Evolutionary conservation across 2,888 invertebrate genomes (phyloP).

Genomic region (Limnephilus lunatus): DNA sequence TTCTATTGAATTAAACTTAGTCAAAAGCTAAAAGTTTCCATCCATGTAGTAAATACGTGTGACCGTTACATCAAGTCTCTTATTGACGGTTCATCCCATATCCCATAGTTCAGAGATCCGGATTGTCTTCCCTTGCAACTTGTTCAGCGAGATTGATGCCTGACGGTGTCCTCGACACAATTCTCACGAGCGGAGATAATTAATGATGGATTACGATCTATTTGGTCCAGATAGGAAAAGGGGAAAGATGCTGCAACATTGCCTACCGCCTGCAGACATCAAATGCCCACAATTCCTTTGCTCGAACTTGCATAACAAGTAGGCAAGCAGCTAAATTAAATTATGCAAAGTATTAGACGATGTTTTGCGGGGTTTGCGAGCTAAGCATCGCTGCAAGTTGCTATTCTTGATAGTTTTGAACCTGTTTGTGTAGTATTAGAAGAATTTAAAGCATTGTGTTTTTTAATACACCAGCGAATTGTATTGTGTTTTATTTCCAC

Average conservation of each 20-base stretch:
- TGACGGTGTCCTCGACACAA: slow-evolving; percentile 15
- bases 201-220: slow-evolving; percentile 59
- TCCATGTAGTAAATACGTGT: neutral
- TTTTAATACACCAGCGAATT: neutral
- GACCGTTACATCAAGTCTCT: neutral
- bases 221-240: slow-evolving; percentile 46
- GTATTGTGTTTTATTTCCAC: neutral
- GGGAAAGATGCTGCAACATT: neutral
- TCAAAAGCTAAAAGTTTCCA: neutral
- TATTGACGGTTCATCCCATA: neutral
- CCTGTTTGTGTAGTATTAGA: neutral
- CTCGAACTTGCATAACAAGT: slow-evolving; percentile 8
- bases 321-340: slow-evolving; percentile 61
- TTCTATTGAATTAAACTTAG: no score
- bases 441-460: neutral
- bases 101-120: neutral
- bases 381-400: neutral
- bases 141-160: neutral
- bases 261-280: neutral
- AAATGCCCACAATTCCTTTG: neutral
- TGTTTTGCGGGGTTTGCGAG: slow-evolving; percentile 30
- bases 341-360: slow-evolving; percentile 60
- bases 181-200: slow-evolving; percentile 53
- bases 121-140: slow-evolving; percentile 12
- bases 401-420: neutral